Conservation (phyloP, 2,888 invertebrate genomes). For the Dastarcus helophoroides region DNA sequence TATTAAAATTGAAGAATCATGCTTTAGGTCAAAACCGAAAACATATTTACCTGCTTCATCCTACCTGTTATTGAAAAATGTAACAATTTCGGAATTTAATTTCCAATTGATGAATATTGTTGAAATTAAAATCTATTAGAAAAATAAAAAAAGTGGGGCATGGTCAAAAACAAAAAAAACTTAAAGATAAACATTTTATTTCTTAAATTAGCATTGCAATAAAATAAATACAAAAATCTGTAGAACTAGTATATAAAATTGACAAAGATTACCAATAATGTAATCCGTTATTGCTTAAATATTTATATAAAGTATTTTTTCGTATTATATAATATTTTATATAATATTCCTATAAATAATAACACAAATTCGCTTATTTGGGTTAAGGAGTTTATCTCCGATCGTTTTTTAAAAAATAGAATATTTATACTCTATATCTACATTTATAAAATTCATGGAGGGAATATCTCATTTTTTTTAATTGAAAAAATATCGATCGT, state of each 20-base stretch:
- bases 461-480: conserved; percentile 33
- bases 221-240: conserved; percentile 39
- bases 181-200: conserved; percentile 22
- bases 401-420: conserved; percentile 31
- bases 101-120: no score
- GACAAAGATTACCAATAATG: conserved; percentile 34
- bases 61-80: no score
- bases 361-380: conserved; percentile 38
- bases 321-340: conserved; percentile 28
- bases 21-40: no score
- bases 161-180: not conserved
- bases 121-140: not conserved
- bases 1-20: no score
- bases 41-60: no score
- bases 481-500: conserved; percentile 24
- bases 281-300: conserved; percentile 30
- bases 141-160: not conserved
- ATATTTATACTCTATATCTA: conserved; percentile 26
- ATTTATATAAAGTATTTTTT: conserved; percentile 24
- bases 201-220: conserved; percentile 32
- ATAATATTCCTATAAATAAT: conserved; percentile 35
- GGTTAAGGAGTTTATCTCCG: conserved; percentile 29
- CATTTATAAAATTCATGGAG: conserved; percentile 30
- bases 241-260: conserved; percentile 34
- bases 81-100: no score